Evolutionary conservation across 2,888 invertebrate species (phyloP), one percentile per base, ranked within the genome.

Genomic region (Eilema sororculum): DNA sequence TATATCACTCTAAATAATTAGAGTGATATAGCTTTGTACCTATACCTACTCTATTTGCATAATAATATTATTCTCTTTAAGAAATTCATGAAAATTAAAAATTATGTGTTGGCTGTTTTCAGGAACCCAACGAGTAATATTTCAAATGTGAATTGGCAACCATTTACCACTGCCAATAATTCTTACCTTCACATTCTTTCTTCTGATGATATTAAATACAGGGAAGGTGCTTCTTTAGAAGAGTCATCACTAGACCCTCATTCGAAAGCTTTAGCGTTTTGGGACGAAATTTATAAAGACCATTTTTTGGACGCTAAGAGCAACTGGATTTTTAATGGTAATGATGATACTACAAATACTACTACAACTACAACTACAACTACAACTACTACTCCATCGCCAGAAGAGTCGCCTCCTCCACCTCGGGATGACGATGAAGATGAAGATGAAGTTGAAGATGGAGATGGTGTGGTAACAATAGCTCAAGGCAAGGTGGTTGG

Each of bases 281-380:
- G 94, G 94, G 85, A 93, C 57, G 69, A 78, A 10, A 88, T 94
- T 67, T 94, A 94, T 74, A 75, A 75, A 4, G 77, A 87, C 2
- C 76, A 90, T 76, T 95, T 93, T 70, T 73, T 88, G 16, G 94
- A 94, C 75, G 93, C 94, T 46, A 75, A 85, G 72, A 85, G 91
- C 59, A 88, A 70, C 59, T 94, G 92, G 91, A 80, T 79, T 6
- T 64, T 90, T 59, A 73, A 37, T 24, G 84, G 85, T 2, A 85
- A 87, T 37, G 74, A 78, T 16, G 59, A 59, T 30, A 13, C 13
- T 13, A 58, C 57, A 20, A 12, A 10, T 33, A 33, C 8, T 33
- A 24, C 12, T 12, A n/a, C n/a, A n/a, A 58, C 58, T 6, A 25
- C 25, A 10, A 22, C 58, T 24, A 22, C 41, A n/a, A n/a, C n/a